Evolutionary conservation across 2,113 vertebrate genomes (phyloP).

Genomic region (Romanogobio albipinnatus): DNA sequence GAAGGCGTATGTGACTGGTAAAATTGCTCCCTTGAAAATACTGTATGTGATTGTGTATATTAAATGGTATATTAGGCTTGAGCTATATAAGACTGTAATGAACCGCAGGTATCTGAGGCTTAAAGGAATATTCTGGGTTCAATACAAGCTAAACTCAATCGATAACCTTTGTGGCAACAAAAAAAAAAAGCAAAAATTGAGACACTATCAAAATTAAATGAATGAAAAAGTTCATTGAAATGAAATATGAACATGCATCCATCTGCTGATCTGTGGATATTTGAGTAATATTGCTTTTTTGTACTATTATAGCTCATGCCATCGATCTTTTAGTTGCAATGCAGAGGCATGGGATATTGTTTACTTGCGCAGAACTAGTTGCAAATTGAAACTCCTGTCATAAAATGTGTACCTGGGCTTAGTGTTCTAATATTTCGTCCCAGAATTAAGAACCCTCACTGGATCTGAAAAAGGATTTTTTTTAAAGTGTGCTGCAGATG

Average conservation of each 20-base stretch:
- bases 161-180: not conserved
- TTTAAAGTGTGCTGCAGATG: constrained; percentile 23
- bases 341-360: constrained; percentile 41
- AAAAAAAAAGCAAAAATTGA: too few species aligned
- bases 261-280: constrained; percentile 15
- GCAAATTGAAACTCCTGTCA: constrained; percentile 55
- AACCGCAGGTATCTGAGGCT: not conserved
- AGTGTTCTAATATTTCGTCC: constrained; percentile 36
- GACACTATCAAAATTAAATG: not conserved
- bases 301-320: constrained; percentile 44
- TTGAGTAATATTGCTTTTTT: constrained; percentile 32
- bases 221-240: not conserved
- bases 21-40: constrained; percentile 17
- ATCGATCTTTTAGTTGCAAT: constrained; percentile 55
- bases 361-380: constrained; percentile 55
- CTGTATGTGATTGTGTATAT: not conserved
- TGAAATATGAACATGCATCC: not conserved
- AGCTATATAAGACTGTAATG: not conserved
- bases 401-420: constrained; percentile 46
- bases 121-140: not conserved
- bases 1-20: constrained; percentile 44
- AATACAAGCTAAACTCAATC: not conserved
- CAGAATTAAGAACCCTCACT: constrained; percentile 14
- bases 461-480: constrained; percentile 26
- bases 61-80: not conserved